Percentiles rank a stretch among this genome's conserved stretches.
phyloP scores from a whole-genome alignment of 2,888 invertebrate species.

The Leucophenga maculata region DNA sequence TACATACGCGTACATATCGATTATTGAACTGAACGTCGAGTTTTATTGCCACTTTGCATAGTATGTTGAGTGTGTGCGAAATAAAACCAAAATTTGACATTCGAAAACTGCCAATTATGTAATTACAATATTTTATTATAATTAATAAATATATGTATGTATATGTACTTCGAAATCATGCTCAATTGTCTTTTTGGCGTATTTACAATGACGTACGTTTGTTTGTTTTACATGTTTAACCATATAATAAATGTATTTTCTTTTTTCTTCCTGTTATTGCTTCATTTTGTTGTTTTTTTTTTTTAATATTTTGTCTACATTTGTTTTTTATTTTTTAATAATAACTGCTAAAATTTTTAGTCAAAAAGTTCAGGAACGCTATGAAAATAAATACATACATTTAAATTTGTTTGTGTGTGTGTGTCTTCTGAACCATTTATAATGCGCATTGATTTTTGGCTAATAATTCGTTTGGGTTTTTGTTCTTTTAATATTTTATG shows the following conservation, averaged over 20 bases:
- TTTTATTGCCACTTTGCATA: background rate
- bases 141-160: background rate
- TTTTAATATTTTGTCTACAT: too few species aligned
- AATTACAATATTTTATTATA: constrained; percentile 58
- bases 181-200: background rate
- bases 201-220: constrained; percentile 18
- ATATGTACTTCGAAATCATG: constrained; percentile 15
- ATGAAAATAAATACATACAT: too few species aligned
- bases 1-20: constrained; percentile 17
- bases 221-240: background rate
- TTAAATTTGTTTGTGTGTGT: background rate
- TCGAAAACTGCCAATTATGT: constrained; percentile 52
- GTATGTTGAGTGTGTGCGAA: background rate
- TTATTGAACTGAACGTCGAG: too few species aligned
- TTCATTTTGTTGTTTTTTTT: too few species aligned
- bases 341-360: too few species aligned
- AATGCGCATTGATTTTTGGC: constrained; percentile 8
- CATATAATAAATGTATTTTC: background rate
- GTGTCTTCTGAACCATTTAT: background rate
- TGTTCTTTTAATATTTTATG: background rate
- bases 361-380: too few species aligned
- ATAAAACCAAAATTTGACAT: constrained; percentile 39
- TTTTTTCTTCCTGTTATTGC: too few species aligned
- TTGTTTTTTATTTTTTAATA: too few species aligned
- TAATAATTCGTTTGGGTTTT: background rate